Evolutionary conservation across 2,113 vertebrate genomes (phyloP).

Genomic region (Petrocephalus microphthalmus): DNA sequence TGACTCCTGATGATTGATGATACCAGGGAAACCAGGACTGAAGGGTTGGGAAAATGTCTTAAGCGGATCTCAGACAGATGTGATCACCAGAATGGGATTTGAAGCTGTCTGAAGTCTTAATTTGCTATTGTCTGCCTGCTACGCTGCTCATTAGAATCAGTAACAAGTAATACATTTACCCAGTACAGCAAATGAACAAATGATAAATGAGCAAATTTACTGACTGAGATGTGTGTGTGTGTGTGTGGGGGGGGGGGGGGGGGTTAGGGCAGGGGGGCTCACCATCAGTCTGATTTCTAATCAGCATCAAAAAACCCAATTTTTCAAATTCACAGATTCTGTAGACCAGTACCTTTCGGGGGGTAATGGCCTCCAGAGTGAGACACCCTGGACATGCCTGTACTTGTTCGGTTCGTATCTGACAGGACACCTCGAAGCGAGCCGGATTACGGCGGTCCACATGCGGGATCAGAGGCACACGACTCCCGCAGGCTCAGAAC

Average conservation of each 20-base stretch:
- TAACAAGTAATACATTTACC: conserved; percentile 30
- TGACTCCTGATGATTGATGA: not conserved
- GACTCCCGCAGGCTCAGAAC: not conserved
- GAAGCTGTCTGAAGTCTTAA: not conserved
- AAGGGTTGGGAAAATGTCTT: not conserved
- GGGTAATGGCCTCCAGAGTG: conserved; percentile 25
- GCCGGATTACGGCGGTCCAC: not conserved
- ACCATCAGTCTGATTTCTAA: conserved; percentile 35
- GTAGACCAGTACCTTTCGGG: conserved; percentile 14
- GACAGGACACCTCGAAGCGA: not conserved
- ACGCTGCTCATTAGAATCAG: conserved; percentile 1
- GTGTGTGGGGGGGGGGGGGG: conserved; percentile 15
- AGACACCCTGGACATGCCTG: not conserved
- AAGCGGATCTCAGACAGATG: not conserved
- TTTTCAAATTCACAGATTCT: conserved; percentile 37
- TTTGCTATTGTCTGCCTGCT: conserved; percentile 14
- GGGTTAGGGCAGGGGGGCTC: conserved; percentile 13
- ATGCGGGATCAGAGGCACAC: not conserved
- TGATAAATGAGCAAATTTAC: conserved; percentile 32
- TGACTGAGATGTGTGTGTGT: not conserved
- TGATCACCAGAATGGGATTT: not conserved
- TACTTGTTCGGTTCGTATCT: not conserved
- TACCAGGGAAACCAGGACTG: not conserved
- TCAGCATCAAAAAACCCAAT: conserved; percentile 39
- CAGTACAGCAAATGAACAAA: conserved; percentile 13